Percentiles rank a stretch among this genome's conserved stretches.
Conservation (phyloP, 2,888 invertebrate species). For the Hyposoter didymator region DNA sequence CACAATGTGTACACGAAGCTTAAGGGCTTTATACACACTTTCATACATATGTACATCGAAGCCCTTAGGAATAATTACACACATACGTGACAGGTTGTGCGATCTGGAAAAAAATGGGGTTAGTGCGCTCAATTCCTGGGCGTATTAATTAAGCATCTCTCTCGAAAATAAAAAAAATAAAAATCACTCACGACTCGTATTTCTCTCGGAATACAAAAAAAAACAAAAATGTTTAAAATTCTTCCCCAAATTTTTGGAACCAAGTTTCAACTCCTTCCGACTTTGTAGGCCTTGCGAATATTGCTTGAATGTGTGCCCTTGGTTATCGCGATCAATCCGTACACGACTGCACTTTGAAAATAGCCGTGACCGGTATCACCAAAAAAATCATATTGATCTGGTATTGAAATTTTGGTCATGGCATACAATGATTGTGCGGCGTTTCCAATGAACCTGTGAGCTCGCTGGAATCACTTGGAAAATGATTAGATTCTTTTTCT, state of each 20-base stretch:
- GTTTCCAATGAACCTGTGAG: background rate
- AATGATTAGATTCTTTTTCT: background rate
- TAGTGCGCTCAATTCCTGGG: background rate
- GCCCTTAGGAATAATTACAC: background rate
- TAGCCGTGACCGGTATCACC: background rate
- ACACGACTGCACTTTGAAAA: background rate
- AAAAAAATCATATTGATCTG: background rate
- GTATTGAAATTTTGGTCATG: background rate
- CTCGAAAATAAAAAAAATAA: background rate
- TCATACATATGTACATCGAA: slow-evolving; percentile 26
- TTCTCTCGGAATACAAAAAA: too few species aligned
- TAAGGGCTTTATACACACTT: slow-evolving; percentile 13
- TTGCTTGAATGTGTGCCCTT: background rate
- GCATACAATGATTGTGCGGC: background rate
- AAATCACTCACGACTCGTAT: background rate
- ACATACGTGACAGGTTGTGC: background rate
- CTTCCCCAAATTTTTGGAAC: background rate
- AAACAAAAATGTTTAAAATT: too few species aligned
- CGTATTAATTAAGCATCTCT: background rate
- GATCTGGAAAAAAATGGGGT: background rate
- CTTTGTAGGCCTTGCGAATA: background rate
- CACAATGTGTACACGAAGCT: slow-evolving; percentile 16
- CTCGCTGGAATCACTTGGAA: background rate
- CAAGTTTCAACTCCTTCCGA: background rate
- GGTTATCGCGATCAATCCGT: background rate